Evolutionary conservation across 1,140 invertebrate species (phyloP).

Genomic region (Mycetomoellerius zeteki): DNA sequence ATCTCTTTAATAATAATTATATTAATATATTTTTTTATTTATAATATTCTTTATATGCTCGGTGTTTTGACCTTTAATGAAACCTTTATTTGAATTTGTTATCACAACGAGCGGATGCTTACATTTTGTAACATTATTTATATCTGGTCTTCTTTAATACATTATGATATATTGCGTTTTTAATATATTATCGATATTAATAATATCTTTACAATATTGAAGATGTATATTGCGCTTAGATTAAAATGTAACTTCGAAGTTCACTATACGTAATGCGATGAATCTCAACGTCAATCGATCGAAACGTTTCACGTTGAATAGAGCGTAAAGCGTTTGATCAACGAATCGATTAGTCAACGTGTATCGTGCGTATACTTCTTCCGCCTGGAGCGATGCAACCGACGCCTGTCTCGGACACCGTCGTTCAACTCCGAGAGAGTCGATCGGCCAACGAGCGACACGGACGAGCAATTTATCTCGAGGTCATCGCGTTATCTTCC

Average conservation of each 20-base stretch:
- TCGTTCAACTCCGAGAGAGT: constrained; percentile 25
- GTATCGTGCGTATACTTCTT: constrained; percentile 45
- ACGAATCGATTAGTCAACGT: constrained; percentile 25
- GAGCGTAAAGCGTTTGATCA: not conserved
- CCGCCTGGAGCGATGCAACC: constrained; percentile 1
- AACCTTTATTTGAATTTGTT: too few relatives aligned
- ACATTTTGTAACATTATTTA: not conserved
- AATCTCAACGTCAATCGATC: not conserved
- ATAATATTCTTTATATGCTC: too few relatives aligned
- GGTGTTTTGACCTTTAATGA: too few relatives aligned
- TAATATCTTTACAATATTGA: not conserved
- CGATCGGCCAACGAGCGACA: constrained; percentile 53
- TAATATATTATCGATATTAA: not conserved
- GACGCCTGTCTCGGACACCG: not conserved
- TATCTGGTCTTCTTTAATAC: not conserved
- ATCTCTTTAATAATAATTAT: too few relatives aligned
- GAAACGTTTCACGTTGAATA: not conserved
- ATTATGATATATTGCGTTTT: not conserved
- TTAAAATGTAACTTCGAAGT: not conserved
- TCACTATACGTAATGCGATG: not conserved
- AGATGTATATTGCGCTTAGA: not conserved
- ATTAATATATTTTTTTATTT: too few relatives aligned
- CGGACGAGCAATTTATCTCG: constrained; percentile 72
- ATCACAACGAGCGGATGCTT: too few relatives aligned
- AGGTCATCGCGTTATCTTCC: constrained; percentile 75